These are phyloP conservation scores for Triops cancriformis DNA, from an alignment of 1,140 invertebrate species.

Conservation along the genomic window DNA sequence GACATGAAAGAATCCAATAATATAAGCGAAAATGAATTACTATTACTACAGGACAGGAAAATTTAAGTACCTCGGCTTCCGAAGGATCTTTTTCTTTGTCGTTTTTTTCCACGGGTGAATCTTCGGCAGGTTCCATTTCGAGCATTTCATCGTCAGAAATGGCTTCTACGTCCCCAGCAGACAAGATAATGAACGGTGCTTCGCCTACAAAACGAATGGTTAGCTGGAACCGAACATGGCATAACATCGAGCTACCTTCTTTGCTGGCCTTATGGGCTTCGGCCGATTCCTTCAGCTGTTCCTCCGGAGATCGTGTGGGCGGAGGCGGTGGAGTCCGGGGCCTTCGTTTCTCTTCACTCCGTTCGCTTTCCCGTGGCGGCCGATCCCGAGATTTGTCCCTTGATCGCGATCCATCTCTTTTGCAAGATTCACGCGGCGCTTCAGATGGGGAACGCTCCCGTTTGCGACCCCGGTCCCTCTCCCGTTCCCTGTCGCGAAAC, in stretches of 20 bases:
- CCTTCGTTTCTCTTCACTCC: conserved; percentile 19
- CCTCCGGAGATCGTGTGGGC: conserved; percentile 39
- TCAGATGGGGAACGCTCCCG: conserved; percentile 25
- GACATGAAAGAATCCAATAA: background rate
- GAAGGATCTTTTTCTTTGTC: conserved; percentile 17
- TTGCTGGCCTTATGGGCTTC: background rate
- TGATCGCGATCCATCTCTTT: conserved; percentile 18
- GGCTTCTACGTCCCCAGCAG: conserved; percentile 41
- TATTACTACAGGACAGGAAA: background rate
- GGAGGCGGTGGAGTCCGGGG: conserved; percentile 27
- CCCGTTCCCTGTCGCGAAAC: conserved; percentile 37
- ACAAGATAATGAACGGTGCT: conserved; percentile 34
- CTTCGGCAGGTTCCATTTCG: conserved; percentile 32
- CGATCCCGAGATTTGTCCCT: conserved; percentile 27
- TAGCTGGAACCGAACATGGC: background rate
- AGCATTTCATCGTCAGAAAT: conserved; percentile 40
- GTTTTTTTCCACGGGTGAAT: background rate
- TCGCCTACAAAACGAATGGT: background rate
- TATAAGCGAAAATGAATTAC: background rate
- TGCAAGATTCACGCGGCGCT: background rate
- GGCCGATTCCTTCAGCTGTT: conserved; percentile 32
- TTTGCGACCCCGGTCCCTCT: conserved; percentile 17
- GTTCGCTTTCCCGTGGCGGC: conserved; percentile 12
- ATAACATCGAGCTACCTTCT: conserved; percentile 14
- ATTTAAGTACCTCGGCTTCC: conserved; percentile 30